Evolutionary conservation across 1,140 invertebrate species (phyloP).

Genomic region (Ceratosolen fusciceps): DNA sequence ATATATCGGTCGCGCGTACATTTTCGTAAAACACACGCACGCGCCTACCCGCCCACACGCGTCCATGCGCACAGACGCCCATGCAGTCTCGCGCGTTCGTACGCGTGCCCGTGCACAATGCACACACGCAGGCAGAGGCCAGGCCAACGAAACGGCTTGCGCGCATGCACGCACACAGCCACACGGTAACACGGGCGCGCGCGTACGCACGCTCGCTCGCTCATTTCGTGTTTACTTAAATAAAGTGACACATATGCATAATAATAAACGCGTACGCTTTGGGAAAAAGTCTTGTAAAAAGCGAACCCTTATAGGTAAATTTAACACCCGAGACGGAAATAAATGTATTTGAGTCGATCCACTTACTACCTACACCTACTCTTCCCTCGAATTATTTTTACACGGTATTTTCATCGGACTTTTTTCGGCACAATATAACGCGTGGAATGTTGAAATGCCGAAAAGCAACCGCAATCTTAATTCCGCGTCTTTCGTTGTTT

Average conservation of each 20-base stretch:
- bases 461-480: background rate
- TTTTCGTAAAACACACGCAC: conserved; percentile 32
- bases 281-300: conserved; percentile 44
- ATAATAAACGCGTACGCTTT: background rate
- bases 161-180: background rate
- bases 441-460: background rate
- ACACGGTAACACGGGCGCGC: too few species aligned
- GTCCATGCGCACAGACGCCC: background rate
- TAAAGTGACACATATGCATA: conserved; percentile 29
- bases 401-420: conserved; percentile 37
- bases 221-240: conserved; percentile 32
- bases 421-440: conserved; percentile 26
- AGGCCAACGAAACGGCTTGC: too few species aligned
- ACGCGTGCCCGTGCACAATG: background rate
- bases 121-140: background rate
- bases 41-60: background rate
- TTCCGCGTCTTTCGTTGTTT: background rate
- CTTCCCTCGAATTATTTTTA: conserved; percentile 19
- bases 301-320: conserved; percentile 11
- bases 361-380: background rate
- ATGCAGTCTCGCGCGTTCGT: background rate
- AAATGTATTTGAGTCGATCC: conserved; percentile 14
- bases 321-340: background rate
- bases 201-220: conserved; percentile 4
- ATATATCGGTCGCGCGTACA: conserved; percentile 35